phyloP scores from a whole-genome alignment of 2,797 vertebrate genomes.

The Betta splendens region DNA sequence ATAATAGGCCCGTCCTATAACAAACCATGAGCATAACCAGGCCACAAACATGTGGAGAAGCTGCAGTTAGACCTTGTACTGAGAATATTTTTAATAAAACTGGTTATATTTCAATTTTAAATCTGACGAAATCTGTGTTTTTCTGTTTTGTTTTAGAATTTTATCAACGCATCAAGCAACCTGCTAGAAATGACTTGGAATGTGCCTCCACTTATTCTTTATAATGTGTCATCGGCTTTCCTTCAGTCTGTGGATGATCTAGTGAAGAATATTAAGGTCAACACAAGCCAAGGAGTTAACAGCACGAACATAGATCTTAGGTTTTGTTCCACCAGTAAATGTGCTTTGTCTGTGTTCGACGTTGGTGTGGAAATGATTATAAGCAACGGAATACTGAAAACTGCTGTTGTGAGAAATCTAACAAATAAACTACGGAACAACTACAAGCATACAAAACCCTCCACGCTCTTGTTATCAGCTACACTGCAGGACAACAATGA shows the following conservation, averaged over 20 bases:
- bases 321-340: constrained; percentile 52
- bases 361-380: constrained; percentile 54
- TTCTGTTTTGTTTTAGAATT: constrained; percentile 62
- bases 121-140: no score
- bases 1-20: no score
- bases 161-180: constrained; percentile 72
- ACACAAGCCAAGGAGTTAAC: constrained; percentile 7
- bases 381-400: constrained; percentile 58
- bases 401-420: constrained; percentile 73
- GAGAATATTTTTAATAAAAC: no score
- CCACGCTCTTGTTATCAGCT: constrained; percentile 66
- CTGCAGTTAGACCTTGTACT: no score
- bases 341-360: constrained; percentile 52
- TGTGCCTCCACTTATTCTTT: fast-evolving
- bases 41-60: no score
- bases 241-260: constrained; percentile 75
- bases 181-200: constrained; percentile 67
- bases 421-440: constrained; percentile 58
- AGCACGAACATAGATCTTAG: constrained; percentile 70
- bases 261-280: constrained; percentile 66
- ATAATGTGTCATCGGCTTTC: constrained; percentile 57
- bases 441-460: fast-evolving
- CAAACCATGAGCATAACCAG: no score
- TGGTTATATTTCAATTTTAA: no score
- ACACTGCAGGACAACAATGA: constrained; percentile 33